Evolutionary conservation across 2,888 invertebrate genomes (phyloP).

Genomic region (Pandemis cinnamomeana): DNA sequence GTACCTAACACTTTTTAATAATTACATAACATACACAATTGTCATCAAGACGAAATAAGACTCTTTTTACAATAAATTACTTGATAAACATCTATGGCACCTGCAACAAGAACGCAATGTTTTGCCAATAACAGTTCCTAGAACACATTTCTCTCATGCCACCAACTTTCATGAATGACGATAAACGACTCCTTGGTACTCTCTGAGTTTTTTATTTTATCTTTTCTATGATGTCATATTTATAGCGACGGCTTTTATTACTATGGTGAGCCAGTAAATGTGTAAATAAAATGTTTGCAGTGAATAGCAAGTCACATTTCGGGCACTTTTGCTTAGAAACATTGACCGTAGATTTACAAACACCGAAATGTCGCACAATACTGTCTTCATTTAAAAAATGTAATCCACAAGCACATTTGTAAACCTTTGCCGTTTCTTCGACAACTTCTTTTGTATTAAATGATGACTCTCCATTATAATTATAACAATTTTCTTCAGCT

Average conservation of each 20-base stretch:
- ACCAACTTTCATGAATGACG: too few relatives aligned
- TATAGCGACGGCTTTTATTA: slow-evolving; percentile 56
- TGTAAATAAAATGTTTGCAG: slow-evolving; percentile 63
- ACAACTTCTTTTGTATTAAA: slow-evolving; percentile 5
- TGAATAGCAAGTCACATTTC: slow-evolving; percentile 68
- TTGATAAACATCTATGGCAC: too few relatives aligned
- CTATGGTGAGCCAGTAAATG: slow-evolving; percentile 69
- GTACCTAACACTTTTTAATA: too few relatives aligned
- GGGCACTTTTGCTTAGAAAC: slow-evolving; percentile 62
- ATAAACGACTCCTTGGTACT: too few relatives aligned
- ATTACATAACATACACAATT: too few relatives aligned
- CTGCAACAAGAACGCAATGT: too few relatives aligned
- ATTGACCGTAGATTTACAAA: slow-evolving; percentile 54
- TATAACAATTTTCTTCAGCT: slow-evolving; percentile 30
- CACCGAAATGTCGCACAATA: slow-evolving; percentile 54
- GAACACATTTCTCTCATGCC: too few relatives aligned
- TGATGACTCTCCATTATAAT: slow-evolving; percentile 9
- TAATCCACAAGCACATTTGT: slow-evolving; percentile 67
- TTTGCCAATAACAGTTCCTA: too few relatives aligned
- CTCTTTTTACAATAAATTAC: too few relatives aligned
- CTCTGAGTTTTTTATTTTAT: neutral
- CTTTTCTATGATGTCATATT: slow-evolving; percentile 55
- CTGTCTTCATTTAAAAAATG: slow-evolving; percentile 61
- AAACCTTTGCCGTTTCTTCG: slow-evolving; percentile 53
- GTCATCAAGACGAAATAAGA: too few relatives aligned